Evolutionary conservation across 2,113 vertebrate genomes (phyloP).

Genomic region (Pterocles orientalis): DNA sequence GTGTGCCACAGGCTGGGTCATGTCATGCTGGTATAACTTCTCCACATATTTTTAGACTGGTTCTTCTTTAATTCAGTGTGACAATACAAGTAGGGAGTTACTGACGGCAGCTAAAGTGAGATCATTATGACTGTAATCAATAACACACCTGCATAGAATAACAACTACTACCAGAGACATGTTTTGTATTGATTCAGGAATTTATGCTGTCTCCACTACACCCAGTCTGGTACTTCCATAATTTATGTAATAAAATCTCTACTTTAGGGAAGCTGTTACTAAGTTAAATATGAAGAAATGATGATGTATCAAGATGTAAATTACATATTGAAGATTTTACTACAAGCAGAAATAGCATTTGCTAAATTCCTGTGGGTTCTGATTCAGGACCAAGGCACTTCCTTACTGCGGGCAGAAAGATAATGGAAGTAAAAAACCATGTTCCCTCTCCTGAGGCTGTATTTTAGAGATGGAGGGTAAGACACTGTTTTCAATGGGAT

Average conservation of each 20-base stretch:
- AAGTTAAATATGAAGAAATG: slow-evolving; percentile 67
- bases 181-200: slow-evolving; percentile 62
- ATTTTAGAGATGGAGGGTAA: background rate
- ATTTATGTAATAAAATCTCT: slow-evolving; percentile 59
- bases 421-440: background rate
- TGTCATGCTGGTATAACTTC: background rate
- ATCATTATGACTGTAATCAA: slow-evolving; percentile 65
- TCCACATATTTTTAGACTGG: background rate
- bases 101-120: slow-evolving; percentile 45
- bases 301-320: slow-evolving; percentile 64
- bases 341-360: slow-evolving; percentile 55
- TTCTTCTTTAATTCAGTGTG: slow-evolving; percentile 42
- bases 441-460: slow-evolving; percentile 7
- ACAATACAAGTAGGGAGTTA: slow-evolving; percentile 46
- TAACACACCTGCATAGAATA: slow-evolving; percentile 64
- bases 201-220: slow-evolving; percentile 22
- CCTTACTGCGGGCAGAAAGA: slow-evolving; percentile 28
- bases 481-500: background rate
- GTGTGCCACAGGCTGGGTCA: background rate
- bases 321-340: slow-evolving; percentile 52
- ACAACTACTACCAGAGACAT: slow-evolving; percentile 21
- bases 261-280: slow-evolving; percentile 40
- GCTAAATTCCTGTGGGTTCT: slow-evolving; percentile 51
- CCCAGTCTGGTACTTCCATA: slow-evolving; percentile 31
- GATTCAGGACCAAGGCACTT: slow-evolving; percentile 40